phyloP scores from a whole-genome alignment of 35 echinoderm and acorn worm genomes.

The Heliocidaris erythrogramma region DNA sequence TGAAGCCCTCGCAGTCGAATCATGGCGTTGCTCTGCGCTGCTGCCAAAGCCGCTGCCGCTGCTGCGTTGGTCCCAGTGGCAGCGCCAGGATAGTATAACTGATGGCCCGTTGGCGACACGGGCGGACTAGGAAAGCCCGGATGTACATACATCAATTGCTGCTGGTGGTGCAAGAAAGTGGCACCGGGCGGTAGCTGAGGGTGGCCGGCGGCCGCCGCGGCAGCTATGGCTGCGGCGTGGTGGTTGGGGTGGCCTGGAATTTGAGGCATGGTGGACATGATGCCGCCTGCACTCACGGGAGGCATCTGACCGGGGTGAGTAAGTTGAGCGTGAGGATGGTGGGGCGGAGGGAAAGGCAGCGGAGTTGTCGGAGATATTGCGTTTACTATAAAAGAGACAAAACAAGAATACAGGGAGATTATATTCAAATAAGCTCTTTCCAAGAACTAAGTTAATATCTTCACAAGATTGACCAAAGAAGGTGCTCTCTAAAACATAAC shows the following conservation, averaged over 20 bases:
- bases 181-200: slow-evolving; percentile 51
- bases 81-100: slow-evolving; percentile 60
- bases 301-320: slow-evolving; percentile 12
- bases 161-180: slow-evolving; percentile 60
- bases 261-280: slow-evolving; percentile 60
- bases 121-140: slow-evolving; percentile 78
- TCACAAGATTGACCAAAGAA: too few species aligned
- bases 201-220: slow-evolving; percentile 61
- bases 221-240: background rate
- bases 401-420: background rate
- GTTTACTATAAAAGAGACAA: slow-evolving; percentile 16
- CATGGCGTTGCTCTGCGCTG: slow-evolving; percentile 69
- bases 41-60: background rate
- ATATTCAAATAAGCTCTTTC: background rate
- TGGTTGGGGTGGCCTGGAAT: slow-evolving; percentile 28
- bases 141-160: slow-evolving; percentile 29
- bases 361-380: slow-evolving; percentile 46
- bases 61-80: background rate
- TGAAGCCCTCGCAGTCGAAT: slow-evolving; percentile 88
- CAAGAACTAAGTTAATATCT: too few species aligned
- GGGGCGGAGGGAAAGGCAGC: background rate
- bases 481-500: too few species aligned
- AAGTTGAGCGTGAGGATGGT: slow-evolving; percentile 29
- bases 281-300: slow-evolving; percentile 30
- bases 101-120: slow-evolving; percentile 75